Percentiles rank a stretch among this genome's conserved stretches.
Evolutionary conservation across 2,113 vertebrate species (phyloP).

Genomic region (Taurulus bubalis): DNA sequence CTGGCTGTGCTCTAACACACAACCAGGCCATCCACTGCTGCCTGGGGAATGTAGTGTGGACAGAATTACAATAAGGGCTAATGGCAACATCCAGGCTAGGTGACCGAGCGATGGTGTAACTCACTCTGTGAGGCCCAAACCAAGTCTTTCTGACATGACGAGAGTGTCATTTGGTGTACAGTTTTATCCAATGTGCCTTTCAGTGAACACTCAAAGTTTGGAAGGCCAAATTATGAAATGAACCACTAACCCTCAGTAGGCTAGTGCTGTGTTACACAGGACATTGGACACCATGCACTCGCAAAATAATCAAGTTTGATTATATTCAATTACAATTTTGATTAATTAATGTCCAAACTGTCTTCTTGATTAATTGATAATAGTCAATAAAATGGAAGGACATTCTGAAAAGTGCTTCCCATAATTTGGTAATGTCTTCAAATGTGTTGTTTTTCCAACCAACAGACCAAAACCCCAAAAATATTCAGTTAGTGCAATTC

Average conservation of each 20-base stretch:
- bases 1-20: constrained; percentile 62
- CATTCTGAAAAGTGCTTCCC: neutral
- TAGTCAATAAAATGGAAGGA: neutral
- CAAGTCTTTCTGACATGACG: neutral
- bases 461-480: neutral
- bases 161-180: neutral
- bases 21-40: constrained; percentile 55
- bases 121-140: neutral
- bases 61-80: constrained; percentile 68
- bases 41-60: constrained; percentile 58
- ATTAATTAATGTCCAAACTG: neutral
- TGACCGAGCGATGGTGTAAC: constrained; percentile 23
- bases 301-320: neutral
- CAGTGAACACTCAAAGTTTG: neutral
- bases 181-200: neutral
- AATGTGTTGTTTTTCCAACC: neutral
- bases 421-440: neutral
- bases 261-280: neutral
- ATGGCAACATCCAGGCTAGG: constrained; percentile 45
- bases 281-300: neutral
- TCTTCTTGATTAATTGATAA: neutral
- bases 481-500: neutral
- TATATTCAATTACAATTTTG: neutral
- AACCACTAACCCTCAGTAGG: neutral
- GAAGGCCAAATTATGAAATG: neutral